A percentile compares a stretch with the other conserved stretches of the same genome.
Evolutionary conservation across 2,797 vertebrate genomes (phyloP).

Genomic region (Aphelocoma californica): DNA sequence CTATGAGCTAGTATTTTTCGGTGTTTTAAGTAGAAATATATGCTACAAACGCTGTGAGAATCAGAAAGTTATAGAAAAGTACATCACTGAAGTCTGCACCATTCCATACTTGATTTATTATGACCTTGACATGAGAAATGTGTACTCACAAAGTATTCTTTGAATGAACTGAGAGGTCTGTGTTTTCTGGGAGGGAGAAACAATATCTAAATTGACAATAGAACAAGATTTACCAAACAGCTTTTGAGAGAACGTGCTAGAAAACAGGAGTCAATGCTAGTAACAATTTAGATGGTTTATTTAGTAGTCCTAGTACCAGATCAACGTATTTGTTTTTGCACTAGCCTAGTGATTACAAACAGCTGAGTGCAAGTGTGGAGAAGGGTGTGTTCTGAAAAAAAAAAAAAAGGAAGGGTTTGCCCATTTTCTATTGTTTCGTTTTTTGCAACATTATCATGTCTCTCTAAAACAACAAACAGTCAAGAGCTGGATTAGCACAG

Average conservation of each 20-base stretch:
- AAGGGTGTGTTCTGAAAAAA: not conserved
- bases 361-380: not conserved
- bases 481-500: not conserved
- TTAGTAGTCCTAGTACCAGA: not conserved
- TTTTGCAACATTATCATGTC: not conserved
- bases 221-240: constrained; percentile 7
- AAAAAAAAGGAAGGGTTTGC: not conserved
- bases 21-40: constrained; percentile 32
- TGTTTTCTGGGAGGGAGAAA: constrained; percentile 41
- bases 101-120: constrained; percentile 50
- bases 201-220: constrained; percentile 7
- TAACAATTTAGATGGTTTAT: not conserved
- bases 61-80: constrained; percentile 27
- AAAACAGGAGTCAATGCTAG: constrained; percentile 4
- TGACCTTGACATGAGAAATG: constrained; percentile 24
- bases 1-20: not conserved
- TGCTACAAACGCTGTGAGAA: not conserved
- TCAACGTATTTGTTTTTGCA: not conserved
- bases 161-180: constrained; percentile 15
- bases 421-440: not conserved
- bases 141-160: constrained; percentile 16
- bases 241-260: constrained; percentile 23
- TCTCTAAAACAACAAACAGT: not conserved
- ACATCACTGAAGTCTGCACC: not conserved
- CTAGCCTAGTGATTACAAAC: not conserved